Conservation (phyloP, 2,888 invertebrate genomes). For the Drosophila eohydei region DNA sequence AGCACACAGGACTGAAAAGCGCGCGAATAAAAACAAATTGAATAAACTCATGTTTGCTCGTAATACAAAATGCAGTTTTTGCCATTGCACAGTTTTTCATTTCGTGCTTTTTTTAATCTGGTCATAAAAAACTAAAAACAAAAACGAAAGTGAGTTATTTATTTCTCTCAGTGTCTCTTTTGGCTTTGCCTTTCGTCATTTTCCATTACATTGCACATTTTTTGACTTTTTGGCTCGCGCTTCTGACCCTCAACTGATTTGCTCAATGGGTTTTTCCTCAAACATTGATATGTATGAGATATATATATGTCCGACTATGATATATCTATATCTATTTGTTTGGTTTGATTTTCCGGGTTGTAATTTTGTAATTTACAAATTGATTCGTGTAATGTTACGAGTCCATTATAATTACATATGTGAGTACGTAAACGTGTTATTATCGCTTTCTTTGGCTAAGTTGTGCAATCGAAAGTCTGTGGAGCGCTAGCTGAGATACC, state of each 20-base stretch:
- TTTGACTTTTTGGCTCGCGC: slow-evolving; percentile 44
- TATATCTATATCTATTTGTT: slow-evolving; percentile 20
- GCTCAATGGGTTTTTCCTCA: slow-evolving; percentile 44
- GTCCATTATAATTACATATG: slow-evolving; percentile 25
- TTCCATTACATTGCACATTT: slow-evolving; percentile 23
- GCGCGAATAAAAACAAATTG: slow-evolving; percentile 18
- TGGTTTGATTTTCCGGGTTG: slow-evolving; percentile 44
- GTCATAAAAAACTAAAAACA: not conserved
- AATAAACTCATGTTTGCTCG: slow-evolving; percentile 37
- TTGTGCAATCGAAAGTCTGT: slow-evolving; percentile 39
- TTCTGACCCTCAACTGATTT: slow-evolving; percentile 63
- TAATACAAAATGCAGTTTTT: slow-evolving; percentile 50
- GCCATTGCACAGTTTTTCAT: slow-evolving; percentile 38
- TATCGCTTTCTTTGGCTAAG: slow-evolving; percentile 26
- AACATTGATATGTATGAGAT: slow-evolving; percentile 8
- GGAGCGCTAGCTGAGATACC: slow-evolving; percentile 5
- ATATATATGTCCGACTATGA: not conserved
- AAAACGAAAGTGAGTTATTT: slow-evolving; percentile 54
- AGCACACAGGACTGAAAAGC: slow-evolving; percentile 11
- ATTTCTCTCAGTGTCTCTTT: slow-evolving; percentile 26
- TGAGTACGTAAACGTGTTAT: slow-evolving; percentile 29
- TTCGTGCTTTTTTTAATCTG: slow-evolving; percentile 37
- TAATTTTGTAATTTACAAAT: slow-evolving; percentile 50
- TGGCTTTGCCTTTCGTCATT: slow-evolving; percentile 21
- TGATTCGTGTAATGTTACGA: slow-evolving; percentile 50